phyloP scores from a whole-genome alignment of 2,113 vertebrate genomes.

The Psephotus haematonotus region DNA sequence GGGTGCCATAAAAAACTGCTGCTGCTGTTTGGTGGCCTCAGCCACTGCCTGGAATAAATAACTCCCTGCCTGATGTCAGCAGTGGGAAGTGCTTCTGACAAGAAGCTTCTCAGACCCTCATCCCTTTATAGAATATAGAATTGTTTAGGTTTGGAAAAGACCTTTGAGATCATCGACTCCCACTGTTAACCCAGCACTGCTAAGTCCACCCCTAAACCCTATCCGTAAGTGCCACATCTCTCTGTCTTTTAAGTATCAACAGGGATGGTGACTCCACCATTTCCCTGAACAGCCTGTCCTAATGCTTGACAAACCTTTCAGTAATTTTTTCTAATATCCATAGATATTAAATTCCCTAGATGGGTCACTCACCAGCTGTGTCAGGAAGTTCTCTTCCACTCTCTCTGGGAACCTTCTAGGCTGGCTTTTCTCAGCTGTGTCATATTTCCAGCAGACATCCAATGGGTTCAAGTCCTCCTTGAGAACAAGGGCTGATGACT shows the following conservation, averaged over 20 bases:
- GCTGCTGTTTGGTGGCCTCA: not conserved
- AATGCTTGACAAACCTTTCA: not conserved
- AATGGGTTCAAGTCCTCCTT: not conserved
- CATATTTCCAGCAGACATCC: not conserved
- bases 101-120: fast-evolving
- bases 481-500: not conserved
- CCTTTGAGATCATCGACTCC: fast-evolving
- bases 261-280: not conserved
- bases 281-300: not conserved
- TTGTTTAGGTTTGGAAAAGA: not conserved
- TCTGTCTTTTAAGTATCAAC: not conserved
- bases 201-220: not conserved
- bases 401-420: not conserved
- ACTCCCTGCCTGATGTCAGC: not conserved
- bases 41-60: constrained; percentile 5
- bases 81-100: not conserved
- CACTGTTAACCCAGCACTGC: not conserved
- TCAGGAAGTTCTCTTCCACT: not conserved
- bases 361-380: not conserved
- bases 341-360: not conserved
- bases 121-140: not conserved
- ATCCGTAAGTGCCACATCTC: not conserved
- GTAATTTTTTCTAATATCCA: not conserved
- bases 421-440: not conserved
- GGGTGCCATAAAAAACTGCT: constrained; percentile 32